Conservation (phyloP, 2,113 vertebrate species). For the Zosterops pallidus region DNA sequence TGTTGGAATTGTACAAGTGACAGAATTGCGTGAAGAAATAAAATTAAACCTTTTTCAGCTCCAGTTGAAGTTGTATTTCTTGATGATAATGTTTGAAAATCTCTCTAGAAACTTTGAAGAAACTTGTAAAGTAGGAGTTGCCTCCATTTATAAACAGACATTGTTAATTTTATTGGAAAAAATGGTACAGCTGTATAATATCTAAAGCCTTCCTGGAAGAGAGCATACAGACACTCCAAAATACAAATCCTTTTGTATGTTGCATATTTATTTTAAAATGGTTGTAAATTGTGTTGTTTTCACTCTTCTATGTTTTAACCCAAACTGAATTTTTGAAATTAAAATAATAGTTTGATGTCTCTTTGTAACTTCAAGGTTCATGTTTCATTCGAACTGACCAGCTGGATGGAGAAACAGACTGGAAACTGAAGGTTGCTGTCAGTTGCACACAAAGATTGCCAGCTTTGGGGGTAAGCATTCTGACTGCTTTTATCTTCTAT, state of each 20-base stretch:
- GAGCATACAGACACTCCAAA: neutral
- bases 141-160: neutral
- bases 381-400: constrained; percentile 98
- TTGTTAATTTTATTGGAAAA: neutral
- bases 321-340: neutral
- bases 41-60: neutral
- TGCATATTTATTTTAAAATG: neutral
- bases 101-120: neutral
- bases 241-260: neutral
- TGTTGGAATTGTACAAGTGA: neutral
- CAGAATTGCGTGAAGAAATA: neutral
- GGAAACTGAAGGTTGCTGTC: constrained; percentile 95
- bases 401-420: constrained; percentile 97
- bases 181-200: neutral
- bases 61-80: neutral
- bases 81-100: neutral
- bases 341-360: neutral
- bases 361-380: constrained; percentile 75
- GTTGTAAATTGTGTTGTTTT: neutral
- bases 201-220: neutral
- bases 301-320: neutral
- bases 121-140: neutral
- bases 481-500: neutral
- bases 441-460: constrained; percentile 92
- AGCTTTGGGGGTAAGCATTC: constrained; percentile 85